phyloP scores from a whole-genome alignment of 1,140 invertebrate species.

The Sitophilus oryzae region DNA sequence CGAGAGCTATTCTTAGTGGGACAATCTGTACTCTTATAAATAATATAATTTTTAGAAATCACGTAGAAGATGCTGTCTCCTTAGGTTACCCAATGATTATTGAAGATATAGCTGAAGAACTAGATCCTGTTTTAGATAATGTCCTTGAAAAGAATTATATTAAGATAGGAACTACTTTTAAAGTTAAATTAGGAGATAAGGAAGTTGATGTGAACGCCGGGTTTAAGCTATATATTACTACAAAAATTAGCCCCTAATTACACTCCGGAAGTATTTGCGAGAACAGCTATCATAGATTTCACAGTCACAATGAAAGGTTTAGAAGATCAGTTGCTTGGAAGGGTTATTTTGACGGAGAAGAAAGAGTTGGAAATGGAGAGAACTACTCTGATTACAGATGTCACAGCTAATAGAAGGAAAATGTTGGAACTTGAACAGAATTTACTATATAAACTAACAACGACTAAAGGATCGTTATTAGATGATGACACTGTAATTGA shows the following conservation, averaged over 20 bases:
- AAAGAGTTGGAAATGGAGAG: slow-evolving; percentile 82
- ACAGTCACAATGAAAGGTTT: slow-evolving; percentile 89
- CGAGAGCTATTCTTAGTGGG: too few species aligned
- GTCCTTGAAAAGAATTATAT: slow-evolving; percentile 83
- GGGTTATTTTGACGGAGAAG: slow-evolving; percentile 86
- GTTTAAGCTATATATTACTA: slow-evolving; percentile 88
- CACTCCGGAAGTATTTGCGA: slow-evolving; percentile 83
- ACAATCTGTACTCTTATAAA: too few species aligned
- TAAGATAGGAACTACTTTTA: slow-evolving; percentile 69
- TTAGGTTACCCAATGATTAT: slow-evolving; percentile 79
- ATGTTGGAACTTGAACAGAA: slow-evolving; percentile 88
- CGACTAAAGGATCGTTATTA: slow-evolving; percentile 75
- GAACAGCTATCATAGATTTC: slow-evolving; percentile 89
- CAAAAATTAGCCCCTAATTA: slow-evolving; percentile 84
- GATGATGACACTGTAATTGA: slow-evolving; percentile 86
- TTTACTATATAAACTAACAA: slow-evolving; percentile 78
- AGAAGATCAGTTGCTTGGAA: slow-evolving; percentile 83
- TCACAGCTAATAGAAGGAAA: slow-evolving; percentile 79
- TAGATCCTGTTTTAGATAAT: slow-evolving; percentile 86
- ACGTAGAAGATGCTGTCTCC: slow-evolving; percentile 81
- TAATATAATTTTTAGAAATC: too few species aligned
- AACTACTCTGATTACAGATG: slow-evolving; percentile 76
- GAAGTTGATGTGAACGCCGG: slow-evolving; percentile 74
- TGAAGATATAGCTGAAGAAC: slow-evolving; percentile 81
- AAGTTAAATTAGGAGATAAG: slow-evolving; percentile 83